Conservation (phyloP, 2,113 vertebrate genomes). For the Fulmarus glacialis region DNA sequence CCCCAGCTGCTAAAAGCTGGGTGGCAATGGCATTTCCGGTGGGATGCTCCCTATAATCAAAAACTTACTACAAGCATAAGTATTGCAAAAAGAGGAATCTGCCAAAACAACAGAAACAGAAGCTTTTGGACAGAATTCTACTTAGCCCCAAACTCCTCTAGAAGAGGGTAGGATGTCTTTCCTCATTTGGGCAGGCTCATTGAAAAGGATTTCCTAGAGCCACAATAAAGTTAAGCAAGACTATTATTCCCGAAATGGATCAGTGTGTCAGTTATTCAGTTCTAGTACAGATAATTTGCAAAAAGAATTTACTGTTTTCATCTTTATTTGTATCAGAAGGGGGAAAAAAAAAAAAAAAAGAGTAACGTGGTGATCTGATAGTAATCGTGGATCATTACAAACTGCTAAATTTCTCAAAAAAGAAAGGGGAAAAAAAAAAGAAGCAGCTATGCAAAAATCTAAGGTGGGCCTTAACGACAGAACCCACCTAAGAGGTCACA, state of each 20-base stretch:
- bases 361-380: neutral
- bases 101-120: neutral
- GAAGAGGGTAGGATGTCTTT: neutral
- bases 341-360: too few species aligned
- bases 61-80: neutral
- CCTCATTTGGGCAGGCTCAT: neutral
- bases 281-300: neutral
- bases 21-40: neutral
- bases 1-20: neutral
- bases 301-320: neutral
- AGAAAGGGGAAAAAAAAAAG: rapidly evolving
- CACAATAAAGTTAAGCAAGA: neutral
- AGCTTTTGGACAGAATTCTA: neutral
- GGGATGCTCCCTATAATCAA: neutral
- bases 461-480: neutral
- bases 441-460: neutral
- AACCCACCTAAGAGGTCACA: neutral
- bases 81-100: neutral
- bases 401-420: neutral
- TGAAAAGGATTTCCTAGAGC: neutral
- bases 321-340: neutral
- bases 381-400: neutral
- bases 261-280: neutral
- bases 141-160: neutral
- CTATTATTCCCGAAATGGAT: neutral